Conservation (phyloP, 1,140 invertebrate genomes). For the Trichoplusia ni region DNA sequence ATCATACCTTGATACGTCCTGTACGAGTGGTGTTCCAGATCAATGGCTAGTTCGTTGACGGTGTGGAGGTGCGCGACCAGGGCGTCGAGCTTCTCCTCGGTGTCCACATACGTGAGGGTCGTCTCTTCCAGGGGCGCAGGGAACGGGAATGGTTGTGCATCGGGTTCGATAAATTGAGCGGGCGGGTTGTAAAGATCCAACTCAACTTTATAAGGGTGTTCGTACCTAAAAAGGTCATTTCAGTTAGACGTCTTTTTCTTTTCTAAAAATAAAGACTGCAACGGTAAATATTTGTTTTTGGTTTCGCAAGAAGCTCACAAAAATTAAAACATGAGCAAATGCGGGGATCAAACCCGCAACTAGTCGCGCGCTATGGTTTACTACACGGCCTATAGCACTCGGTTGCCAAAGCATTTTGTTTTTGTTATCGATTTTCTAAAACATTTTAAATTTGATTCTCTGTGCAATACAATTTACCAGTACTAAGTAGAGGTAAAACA, state of each 20-base stretch:
- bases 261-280: not conserved
- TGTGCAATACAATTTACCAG: too few relatives aligned
- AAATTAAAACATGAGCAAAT: too few relatives aligned
- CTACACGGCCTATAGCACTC: too few relatives aligned
- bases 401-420: too few relatives aligned
- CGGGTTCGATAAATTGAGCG: conserved; percentile 76
- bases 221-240: conserved; percentile 76
- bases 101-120: conserved; percentile 87
- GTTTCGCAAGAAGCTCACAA: too few relatives aligned
- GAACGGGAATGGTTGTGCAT: conserved; percentile 54
- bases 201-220: conserved; percentile 96
- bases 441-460: too few relatives aligned
- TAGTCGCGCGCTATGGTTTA: too few relatives aligned
- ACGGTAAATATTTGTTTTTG: too few relatives aligned
- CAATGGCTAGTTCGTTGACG: conserved; percentile 82
- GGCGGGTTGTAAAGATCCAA: conserved; percentile 86
- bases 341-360: too few relatives aligned
- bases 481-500: too few relatives aligned
- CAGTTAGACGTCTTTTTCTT: not conserved
- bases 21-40: conserved; percentile 72
- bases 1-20: conserved; percentile 69
- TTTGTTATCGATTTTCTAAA: too few relatives aligned
- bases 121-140: conserved; percentile 84
- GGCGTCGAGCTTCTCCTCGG: conserved; percentile 83
- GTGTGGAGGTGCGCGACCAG: conserved; percentile 86